These are phyloP conservation scores for Nyctibius grandis DNA, from an alignment of 2,797 vertebrate species.

Conservation along the genomic window DNA sequence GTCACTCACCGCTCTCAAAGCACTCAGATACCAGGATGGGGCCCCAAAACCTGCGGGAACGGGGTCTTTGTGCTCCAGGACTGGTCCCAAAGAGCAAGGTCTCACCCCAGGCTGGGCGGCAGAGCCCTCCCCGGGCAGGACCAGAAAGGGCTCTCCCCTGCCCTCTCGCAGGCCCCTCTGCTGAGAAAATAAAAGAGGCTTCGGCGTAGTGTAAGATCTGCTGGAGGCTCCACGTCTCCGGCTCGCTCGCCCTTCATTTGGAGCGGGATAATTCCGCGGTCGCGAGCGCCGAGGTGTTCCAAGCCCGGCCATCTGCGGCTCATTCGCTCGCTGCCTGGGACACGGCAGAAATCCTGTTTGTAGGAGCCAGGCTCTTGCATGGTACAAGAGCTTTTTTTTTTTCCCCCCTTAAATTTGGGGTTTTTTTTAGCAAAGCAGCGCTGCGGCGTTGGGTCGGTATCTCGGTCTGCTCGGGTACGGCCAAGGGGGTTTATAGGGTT, in stretches of 20 bases:
- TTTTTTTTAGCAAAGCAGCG: background rate
- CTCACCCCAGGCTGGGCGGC: background rate
- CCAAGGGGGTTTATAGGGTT: rapidly evolving
- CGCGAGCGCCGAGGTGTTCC: background rate
- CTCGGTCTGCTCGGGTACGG: rapidly evolving
- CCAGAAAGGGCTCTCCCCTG: background rate
- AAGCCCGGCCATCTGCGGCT: slow-evolving; percentile 23
- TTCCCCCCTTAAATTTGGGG: background rate
- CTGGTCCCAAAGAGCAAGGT: background rate
- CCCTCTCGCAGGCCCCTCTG: background rate
- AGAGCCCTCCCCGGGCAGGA: background rate
- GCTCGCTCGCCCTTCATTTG: background rate
- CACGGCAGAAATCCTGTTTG: slow-evolving; percentile 7
- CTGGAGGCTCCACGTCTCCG: background rate
- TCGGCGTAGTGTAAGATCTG: background rate
- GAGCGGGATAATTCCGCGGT: background rate
- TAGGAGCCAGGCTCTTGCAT: background rate
- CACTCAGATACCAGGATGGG: background rate
- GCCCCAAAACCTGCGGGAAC: background rate
- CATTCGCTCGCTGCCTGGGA: slow-evolving; percentile 36
- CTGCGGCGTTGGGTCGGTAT: background rate
- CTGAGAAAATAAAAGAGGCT: background rate
- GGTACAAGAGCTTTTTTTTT: background rate
- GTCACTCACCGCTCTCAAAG: too few species aligned
- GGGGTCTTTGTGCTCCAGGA: background rate